Evolutionary conservation across 2,888 invertebrate genomes (phyloP).

Genomic region (Pocota personata): DNA sequence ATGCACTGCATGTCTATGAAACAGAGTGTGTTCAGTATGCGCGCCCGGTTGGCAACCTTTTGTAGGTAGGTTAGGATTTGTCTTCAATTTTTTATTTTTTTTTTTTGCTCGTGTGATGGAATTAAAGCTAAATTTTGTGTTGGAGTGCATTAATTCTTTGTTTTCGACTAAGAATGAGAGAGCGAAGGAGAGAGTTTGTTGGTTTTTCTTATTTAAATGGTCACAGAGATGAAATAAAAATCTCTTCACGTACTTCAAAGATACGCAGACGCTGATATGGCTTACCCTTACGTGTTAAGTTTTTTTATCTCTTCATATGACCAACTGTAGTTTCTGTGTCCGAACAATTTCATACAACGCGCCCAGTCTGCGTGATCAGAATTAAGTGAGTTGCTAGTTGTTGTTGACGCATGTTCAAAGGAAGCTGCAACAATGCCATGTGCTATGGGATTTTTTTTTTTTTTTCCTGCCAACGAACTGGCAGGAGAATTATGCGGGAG

Average conservation of each 20-base stretch:
- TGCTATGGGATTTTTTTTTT: slow-evolving; percentile 51
- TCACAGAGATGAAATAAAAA: slow-evolving; percentile 56
- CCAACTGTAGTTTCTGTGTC: slow-evolving; percentile 39
- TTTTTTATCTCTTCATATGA: slow-evolving; percentile 39
- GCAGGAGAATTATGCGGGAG: slow-evolving; percentile 65
- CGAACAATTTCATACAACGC: slow-evolving; percentile 59
- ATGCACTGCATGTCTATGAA: slow-evolving; percentile 66
- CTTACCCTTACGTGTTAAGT: slow-evolving; percentile 62
- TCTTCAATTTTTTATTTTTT: slow-evolving; percentile 7
- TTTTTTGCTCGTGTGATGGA: slow-evolving; percentile 51
- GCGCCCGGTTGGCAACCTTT: slow-evolving; percentile 66
- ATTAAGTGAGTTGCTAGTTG: slow-evolving; percentile 45
- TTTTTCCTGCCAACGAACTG: slow-evolving; percentile 8
- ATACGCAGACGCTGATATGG: slow-evolving; percentile 65
- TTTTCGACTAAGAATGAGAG: slow-evolving; percentile 30
- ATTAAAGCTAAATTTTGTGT: slow-evolving; percentile 64
- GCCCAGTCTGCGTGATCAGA: slow-evolving; percentile 74
- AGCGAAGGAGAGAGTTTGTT: not conserved
- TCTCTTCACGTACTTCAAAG: slow-evolving; percentile 68
- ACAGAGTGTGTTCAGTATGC: slow-evolving; percentile 49
- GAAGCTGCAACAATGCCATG: slow-evolving; percentile 66
- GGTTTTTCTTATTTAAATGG: slow-evolving; percentile 52
- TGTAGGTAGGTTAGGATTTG: slow-evolving; percentile 56
- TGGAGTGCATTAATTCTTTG: slow-evolving; percentile 69
- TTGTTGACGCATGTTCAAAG: slow-evolving; percentile 65